Evolutionary conservation across 2,113 vertebrate species (phyloP).

Genomic region (Lathamus discolor): DNA sequence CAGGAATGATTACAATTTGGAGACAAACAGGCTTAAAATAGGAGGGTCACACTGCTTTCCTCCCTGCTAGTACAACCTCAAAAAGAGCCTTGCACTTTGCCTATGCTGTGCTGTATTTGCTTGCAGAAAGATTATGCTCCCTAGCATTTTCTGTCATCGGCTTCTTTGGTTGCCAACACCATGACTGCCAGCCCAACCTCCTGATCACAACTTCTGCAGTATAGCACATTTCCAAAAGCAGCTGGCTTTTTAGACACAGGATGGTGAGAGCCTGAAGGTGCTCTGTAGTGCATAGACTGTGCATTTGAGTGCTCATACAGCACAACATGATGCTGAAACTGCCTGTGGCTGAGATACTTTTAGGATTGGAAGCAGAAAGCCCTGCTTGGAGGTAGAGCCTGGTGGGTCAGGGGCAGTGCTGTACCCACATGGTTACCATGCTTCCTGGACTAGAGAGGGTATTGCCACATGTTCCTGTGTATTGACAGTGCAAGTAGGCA

Average conservation of each 20-base stretch:
- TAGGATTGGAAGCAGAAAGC: not conserved
- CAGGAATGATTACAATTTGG: not conserved
- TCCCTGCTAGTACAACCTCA: not conserved
- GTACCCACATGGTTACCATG: not conserved
- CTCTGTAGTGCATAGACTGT: rapidly evolving
- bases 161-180: rapidly evolving
- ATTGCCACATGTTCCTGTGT: not conserved
- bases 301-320: rapidly evolving
- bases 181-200: not conserved
- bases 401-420: not conserved
- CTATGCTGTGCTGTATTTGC: not conserved
- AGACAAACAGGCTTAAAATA: not conserved
- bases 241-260: not conserved
- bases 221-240: not conserved
- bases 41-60: not conserved
- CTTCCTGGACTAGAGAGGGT: not conserved
- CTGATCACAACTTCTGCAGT: not conserved
- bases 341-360: rapidly evolving
- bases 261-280: not conserved
- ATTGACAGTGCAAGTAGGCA: rapidly evolving
- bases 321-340: not conserved
- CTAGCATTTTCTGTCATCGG: not conserved
- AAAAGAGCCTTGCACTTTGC: not conserved
- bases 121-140: not conserved
- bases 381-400: not conserved